A percentile compares a stretch with the other conserved stretches of the same genome.
Conservation (phyloP, 2,797 vertebrate genomes). For the Lutjanus campechanus region DNA sequence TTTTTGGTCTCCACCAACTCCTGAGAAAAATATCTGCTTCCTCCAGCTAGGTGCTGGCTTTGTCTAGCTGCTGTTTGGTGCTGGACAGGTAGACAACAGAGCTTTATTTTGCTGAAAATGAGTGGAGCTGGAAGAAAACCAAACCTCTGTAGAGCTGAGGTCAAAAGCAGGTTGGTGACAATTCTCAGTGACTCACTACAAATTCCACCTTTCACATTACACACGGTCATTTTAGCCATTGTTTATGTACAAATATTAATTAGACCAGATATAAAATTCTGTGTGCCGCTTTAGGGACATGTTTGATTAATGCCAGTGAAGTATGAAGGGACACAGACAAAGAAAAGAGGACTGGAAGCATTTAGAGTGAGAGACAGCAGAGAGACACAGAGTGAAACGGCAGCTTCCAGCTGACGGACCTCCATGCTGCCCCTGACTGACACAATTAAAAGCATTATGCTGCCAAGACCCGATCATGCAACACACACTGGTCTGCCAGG, state of each 20-base stretch:
- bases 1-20: neutral
- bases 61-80: neutral
- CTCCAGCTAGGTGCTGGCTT: neutral
- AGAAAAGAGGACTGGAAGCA: neutral
- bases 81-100: neutral
- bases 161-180: neutral
- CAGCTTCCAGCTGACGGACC: slow-evolving; percentile 23
- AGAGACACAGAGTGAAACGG: slow-evolving; percentile 24
- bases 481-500: slow-evolving; percentile 40
- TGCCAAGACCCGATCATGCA: slow-evolving; percentile 51
- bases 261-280: neutral
- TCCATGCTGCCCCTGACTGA: slow-evolving; percentile 42
- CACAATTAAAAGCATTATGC: slow-evolving; percentile 58
- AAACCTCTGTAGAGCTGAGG: neutral
- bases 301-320: slow-evolving; percentile 1
- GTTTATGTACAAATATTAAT: neutral
- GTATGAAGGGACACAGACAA: neutral
- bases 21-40: neutral
- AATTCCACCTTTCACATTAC: neutral
- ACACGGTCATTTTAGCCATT: neutral
- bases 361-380: slow-evolving; percentile 9
- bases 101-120: neutral
- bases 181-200: neutral
- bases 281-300: neutral
- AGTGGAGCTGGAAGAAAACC: neutral